Base-by-base conservation (phyloP, 1,140 invertebrate species). In the Pseudomyrmex concolor region DNA sequence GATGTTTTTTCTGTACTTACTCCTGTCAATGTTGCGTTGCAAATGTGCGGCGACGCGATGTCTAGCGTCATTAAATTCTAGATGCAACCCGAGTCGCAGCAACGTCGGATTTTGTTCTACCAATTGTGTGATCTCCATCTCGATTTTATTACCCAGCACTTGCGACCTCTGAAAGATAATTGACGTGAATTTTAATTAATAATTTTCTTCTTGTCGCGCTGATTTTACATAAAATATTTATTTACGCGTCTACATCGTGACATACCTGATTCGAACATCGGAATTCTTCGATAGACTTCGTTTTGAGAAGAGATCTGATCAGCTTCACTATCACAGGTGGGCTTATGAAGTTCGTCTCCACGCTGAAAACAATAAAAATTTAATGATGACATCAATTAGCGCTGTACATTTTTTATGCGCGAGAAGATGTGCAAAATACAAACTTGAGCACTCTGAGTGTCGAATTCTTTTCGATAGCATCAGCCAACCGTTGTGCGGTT, bases 331-430 rank as follows among this genome's bases (percentile, higher is more conserved):
- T 96, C 68, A 97, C 96, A 91, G 95, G 95, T 90, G 97, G 97
- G 94, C 96, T 97, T 92, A 99, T 97, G 94, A 98, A 98, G 95
- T 99, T 99, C 70, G 98, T 99, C 96, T 99, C 98, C 86, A 99
- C 96, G 94, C 95, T 96, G 89, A 91, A 95, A 92, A 83, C 84
- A 34, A 34, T 77, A 74, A 66, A 80, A 73, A 12, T 64, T 68
- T 59, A 83, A 73, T 34, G 66, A 86, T 77, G 19, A 72, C 2
- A 57, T 34, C 4, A 67, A 17, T 17, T 43, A 70, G 13, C 9
- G 12, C 12, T 7, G 5, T 0, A 3, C 5, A 78, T 25, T 25
- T 70, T 66, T 0, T 13, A 10, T 10, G 13, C 13, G n/a, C 9
- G 3, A 17, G 19, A 48, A 15, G 22, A 77, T 67, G 22, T 25